phyloP scores from a whole-genome alignment of 2,113 vertebrate species.

The Passer montanus region DNA sequence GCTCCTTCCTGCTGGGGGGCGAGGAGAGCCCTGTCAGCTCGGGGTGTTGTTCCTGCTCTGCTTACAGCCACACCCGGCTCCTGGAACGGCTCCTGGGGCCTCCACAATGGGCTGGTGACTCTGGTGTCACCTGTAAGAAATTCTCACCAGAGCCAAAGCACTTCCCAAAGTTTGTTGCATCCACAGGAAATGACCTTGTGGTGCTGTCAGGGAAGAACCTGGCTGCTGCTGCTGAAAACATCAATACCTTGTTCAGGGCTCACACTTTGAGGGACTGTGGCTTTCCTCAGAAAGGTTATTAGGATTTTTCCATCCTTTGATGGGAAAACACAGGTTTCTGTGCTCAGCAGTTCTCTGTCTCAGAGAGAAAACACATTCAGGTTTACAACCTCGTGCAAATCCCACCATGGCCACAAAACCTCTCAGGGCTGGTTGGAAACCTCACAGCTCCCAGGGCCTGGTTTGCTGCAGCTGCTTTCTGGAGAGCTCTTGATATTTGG shows the following conservation, averaged over 20 bases:
- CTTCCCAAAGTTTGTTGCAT: not conserved
- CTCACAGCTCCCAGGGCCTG: not conserved
- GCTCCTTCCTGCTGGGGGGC: not conserved
- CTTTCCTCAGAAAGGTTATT: not conserved
- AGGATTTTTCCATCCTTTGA: not conserved
- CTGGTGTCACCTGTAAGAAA: not conserved
- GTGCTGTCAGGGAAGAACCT: not conserved
- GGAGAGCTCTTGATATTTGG: not conserved
- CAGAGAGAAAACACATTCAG: not conserved
- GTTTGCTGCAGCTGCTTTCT: not conserved
- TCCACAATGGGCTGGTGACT: rapidly evolving
- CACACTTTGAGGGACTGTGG: not conserved
- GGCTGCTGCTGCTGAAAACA: not conserved
- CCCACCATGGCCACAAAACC: not conserved
- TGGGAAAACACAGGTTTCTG: not conserved
- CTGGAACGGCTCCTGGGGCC: not conserved
- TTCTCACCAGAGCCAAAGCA: rapidly evolving
- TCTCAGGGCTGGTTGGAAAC: not conserved
- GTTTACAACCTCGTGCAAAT: not conserved
- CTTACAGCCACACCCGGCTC: not conserved
- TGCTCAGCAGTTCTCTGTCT: not conserved
- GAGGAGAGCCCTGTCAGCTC: not conserved
- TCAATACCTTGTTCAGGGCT: not conserved
- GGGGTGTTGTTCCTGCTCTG: not conserved
- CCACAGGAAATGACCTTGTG: not conserved